Conservation (phyloP, 2,113 vertebrate species). For the Asarcornis scutulata region DNA sequence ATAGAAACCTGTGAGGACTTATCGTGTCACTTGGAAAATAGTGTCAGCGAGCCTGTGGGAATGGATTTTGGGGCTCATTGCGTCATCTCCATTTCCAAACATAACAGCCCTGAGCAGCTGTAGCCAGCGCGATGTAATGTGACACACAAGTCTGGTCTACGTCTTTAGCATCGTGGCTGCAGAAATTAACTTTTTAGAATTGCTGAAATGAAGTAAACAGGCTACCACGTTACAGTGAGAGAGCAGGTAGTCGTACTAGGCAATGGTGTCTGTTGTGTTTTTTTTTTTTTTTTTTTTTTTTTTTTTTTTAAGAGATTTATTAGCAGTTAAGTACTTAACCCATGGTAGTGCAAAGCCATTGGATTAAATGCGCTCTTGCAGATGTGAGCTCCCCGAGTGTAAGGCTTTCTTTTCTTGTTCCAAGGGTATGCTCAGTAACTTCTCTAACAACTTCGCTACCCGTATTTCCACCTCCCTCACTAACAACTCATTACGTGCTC, state of each 20-base stretch:
- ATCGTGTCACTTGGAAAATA: slow-evolving; percentile 18
- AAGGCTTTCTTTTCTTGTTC: not conserved
- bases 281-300: not conserved
- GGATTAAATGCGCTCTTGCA: not conserved
- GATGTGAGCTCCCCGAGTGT: not conserved
- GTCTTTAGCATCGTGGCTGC: not conserved
- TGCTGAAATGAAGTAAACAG: not conserved
- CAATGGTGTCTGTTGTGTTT: not conserved
- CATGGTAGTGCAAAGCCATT: not conserved
- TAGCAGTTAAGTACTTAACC: not conserved
- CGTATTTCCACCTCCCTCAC: not conserved
- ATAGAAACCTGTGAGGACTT: slow-evolving; percentile 40
- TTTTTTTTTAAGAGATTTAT: not conserved
- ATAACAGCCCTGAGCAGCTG: not conserved
- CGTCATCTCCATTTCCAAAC: not conserved
- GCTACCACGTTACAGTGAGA: not conserved
- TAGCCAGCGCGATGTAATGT: not conserved
- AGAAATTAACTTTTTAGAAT: slow-evolving; percentile 11
- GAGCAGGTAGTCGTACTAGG: not conserved
- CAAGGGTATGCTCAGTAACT: not conserved
- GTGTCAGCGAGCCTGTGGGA: slow-evolving; percentile 23
- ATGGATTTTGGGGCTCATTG: slow-evolving; percentile 13
- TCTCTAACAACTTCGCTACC: not conserved
- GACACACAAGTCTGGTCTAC: not conserved
- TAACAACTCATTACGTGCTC: not conserved